Evolutionary conservation across 2,888 invertebrate species (phyloP).

Genomic region (Temnothorax unifasciatus): DNA sequence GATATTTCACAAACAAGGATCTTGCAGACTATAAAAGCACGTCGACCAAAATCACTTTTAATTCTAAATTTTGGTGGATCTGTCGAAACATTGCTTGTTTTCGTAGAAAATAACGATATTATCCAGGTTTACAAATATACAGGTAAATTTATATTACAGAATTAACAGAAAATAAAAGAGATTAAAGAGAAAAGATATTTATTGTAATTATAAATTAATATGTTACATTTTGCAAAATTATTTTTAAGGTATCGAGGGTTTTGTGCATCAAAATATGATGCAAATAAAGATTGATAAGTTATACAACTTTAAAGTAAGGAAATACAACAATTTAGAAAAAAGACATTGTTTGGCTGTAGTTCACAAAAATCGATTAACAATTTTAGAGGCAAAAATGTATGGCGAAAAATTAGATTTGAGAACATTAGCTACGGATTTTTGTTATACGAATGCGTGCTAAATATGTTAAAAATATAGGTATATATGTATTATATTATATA

Average conservation of each 20-base stretch:
- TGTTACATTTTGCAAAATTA: conserved; percentile 2
- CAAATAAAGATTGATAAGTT: conserved; percentile 83
- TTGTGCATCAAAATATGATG: conserved; percentile 83
- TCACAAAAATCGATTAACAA: conserved; percentile 82
- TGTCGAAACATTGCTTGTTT: conserved; percentile 79
- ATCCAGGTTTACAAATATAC: conserved; percentile 87
- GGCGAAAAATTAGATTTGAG: conserved; percentile 84
- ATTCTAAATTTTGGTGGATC: conserved; percentile 77
- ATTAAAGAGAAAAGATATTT: not conserved
- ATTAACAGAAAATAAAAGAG: conserved; percentile 2
- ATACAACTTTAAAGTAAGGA: conserved; percentile 82
- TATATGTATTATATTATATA: not conserved
- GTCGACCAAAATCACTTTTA: conserved; percentile 86
- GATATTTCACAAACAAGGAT: conserved; percentile 86
- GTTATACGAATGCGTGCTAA: conserved; percentile 61
- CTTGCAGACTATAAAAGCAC: conserved; percentile 87
- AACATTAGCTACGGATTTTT: conserved; percentile 71
- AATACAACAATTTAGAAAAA: conserved; percentile 71
- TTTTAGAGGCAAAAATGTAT: conserved; percentile 86
- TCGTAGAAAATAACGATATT: conserved; percentile 79
- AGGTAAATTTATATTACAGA: conserved; percentile 79
- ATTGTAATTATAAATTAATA: not conserved
- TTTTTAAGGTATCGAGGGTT: conserved; percentile 86
- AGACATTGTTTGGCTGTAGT: conserved; percentile 82
- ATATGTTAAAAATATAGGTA: not conserved